A percentile compares a stretch with the other conserved stretches of the same genome.
Evolutionary conservation across 2,888 invertebrate genomes (phyloP).

Genomic region (Sinelater perroti): DNA sequence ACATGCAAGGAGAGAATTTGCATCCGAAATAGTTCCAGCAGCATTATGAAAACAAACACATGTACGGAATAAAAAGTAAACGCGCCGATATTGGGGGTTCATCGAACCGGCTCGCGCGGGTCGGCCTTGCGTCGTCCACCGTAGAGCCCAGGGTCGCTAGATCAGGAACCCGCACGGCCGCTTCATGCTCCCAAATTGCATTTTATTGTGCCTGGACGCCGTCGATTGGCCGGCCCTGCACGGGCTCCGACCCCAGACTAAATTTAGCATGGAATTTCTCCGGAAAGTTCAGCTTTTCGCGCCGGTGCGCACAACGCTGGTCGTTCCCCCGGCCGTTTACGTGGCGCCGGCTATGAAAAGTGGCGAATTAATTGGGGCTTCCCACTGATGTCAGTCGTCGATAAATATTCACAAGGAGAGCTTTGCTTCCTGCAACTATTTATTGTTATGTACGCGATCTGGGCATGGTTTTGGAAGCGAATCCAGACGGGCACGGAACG

Average conservation of each 20-base stretch:
- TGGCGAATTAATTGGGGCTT: conserved; percentile 19
- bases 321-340: conserved; percentile 8
- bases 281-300: neutral
- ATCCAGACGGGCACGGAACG: too few relatives aligned
- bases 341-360: conserved; percentile 4
- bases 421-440: neutral
- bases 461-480: too few relatives aligned
- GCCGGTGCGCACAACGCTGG: neutral
- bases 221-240: conserved; percentile 15
- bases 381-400: neutral
- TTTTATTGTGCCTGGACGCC: conserved; percentile 26
- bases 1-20: conserved; percentile 5
- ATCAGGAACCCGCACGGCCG: conserved; percentile 33
- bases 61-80: conserved; percentile 37
- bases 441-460: conserved; percentile 3
- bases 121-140: conserved; percentile 36
- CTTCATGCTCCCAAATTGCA: conserved; percentile 27
- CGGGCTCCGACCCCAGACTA: conserved; percentile 16
- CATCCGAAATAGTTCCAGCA: conserved; percentile 4
- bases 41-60: conserved; percentile 33
- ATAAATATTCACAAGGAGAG: conserved; percentile 1
- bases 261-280: conserved; percentile 17
- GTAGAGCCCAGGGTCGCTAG: conserved; percentile 36
- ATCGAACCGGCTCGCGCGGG: conserved; percentile 35
- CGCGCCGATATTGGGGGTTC: conserved; percentile 36